Conservation (phyloP, 2,888 invertebrate genomes). For the Orgyia antiqua region DNA sequence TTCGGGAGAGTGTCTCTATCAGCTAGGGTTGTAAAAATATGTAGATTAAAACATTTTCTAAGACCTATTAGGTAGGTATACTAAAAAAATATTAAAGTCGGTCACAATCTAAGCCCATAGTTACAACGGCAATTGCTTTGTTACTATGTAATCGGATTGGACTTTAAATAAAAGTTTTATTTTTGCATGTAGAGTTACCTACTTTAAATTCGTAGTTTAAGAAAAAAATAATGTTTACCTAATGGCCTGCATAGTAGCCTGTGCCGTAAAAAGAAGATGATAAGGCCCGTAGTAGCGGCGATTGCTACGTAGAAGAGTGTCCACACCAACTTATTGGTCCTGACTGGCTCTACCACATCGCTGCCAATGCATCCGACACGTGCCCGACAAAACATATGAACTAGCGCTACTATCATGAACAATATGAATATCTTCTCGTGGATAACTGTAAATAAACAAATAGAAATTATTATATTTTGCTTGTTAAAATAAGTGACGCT, state of each 20-base stretch:
- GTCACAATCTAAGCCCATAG: too few relatives aligned
- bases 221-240: conserved; percentile 79
- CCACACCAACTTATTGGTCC: conserved; percentile 82
- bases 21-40: too few relatives aligned
- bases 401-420: conserved; percentile 91
- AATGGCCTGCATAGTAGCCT: conserved; percentile 92
- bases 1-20: too few relatives aligned
- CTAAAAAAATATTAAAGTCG: too few relatives aligned
- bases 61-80: too few relatives aligned
- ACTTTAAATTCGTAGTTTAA: neutral
- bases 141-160: too few relatives aligned
- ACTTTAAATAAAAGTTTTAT: too few relatives aligned
- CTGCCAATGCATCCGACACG: conserved; percentile 61
- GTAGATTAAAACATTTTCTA: too few relatives aligned
- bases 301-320: conserved; percentile 86
- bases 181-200: too few relatives aligned
- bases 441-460: conserved; percentile 82
- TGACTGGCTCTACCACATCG: conserved; percentile 69
- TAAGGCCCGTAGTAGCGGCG: conserved; percentile 87
- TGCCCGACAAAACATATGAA: conserved; percentile 84
- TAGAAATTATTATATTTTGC: too few relatives aligned
- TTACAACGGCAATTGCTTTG: too few relatives aligned
- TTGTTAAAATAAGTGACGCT: too few relatives aligned
- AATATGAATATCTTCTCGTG: conserved; percentile 94
- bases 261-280: conserved; percentile 93